These are phyloP conservation scores for Mesorhabditis sp. DNA, from an alignment of 2,888 invertebrate species.

Conservation along the genomic window DNA sequence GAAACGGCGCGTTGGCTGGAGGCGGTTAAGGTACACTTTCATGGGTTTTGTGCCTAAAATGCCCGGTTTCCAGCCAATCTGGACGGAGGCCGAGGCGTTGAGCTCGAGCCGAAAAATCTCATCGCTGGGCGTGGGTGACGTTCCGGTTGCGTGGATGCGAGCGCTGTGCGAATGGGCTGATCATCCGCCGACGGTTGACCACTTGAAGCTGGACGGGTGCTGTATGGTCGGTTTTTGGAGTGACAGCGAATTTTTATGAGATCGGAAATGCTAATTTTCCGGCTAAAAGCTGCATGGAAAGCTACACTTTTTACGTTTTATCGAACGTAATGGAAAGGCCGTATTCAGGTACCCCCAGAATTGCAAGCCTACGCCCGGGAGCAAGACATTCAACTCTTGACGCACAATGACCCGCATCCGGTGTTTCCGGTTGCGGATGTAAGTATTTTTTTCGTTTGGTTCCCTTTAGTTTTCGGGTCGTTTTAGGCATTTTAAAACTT, in stretches of 20 bases:
- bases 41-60: background rate
- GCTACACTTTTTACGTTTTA: background rate
- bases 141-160: constrained; percentile 36
- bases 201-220: constrained; percentile 53
- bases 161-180: constrained; percentile 29
- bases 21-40: constrained; percentile 9
- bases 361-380: constrained; percentile 83
- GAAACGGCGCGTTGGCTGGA: constrained; percentile 31
- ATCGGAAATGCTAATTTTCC: too few relatives aligned
- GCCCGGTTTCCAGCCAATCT: constrained; percentile 24
- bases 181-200: constrained; percentile 50
- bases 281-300: background rate
- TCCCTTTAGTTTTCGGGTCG: too few relatives aligned
- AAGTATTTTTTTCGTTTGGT: constrained; percentile 22
- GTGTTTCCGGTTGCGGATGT: constrained; percentile 49
- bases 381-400: constrained; percentile 84
- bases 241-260: background rate
- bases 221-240: constrained; percentile 45
- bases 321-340: background rate
- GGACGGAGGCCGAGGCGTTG: constrained; percentile 35
- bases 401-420: constrained; percentile 83
- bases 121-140: constrained; percentile 53
- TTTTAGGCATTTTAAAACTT: background rate
- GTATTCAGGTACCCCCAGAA: constrained; percentile 71
- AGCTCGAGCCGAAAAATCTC: constrained; percentile 43